These are phyloP conservation scores for Chironomus tentans DNA, from an alignment of 2,888 invertebrate genomes.

Conservation along the genomic window DNA sequence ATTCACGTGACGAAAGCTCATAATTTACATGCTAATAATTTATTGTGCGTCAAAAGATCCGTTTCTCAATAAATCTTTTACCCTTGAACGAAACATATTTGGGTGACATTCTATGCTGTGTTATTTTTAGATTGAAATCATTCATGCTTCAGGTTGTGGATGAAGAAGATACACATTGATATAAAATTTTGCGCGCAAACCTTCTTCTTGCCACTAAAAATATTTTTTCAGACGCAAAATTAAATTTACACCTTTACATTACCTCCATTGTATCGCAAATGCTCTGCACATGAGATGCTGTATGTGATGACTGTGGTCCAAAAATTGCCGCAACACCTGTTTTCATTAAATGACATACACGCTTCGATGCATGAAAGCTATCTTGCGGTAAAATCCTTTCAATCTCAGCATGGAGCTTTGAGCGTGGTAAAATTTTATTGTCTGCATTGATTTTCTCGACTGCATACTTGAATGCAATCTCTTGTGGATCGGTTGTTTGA, in stretches of 20 bases:
- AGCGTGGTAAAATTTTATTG: constrained; percentile 68
- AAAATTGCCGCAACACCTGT: constrained; percentile 90
- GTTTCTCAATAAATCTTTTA: no score
- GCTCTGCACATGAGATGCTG: constrained; percentile 88
- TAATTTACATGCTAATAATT: no score
- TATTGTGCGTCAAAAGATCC: no score
- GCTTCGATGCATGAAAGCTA: constrained; percentile 88
- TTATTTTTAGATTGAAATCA: no score
- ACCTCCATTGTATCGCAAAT: constrained; percentile 92
- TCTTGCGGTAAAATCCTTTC: constrained; percentile 85
- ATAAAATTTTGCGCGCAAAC: background rate
- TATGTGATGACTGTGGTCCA: constrained; percentile 83
- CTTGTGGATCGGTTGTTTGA: constrained; percentile 77
- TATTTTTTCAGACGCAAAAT: background rate
- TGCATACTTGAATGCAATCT: constrained; percentile 85
- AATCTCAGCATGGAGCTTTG: constrained; percentile 80
- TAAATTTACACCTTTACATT: constrained; percentile 25
- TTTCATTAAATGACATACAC: constrained; percentile 80
- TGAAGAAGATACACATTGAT: no score
- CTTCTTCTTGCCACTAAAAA: background rate
- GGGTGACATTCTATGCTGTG: no score
- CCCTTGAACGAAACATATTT: no score
- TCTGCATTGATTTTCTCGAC: constrained; percentile 84
- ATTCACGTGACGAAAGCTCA: no score
- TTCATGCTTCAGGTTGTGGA: no score